A percentile compares a stretch with the other conserved stretches of the same genome.
phyloP scores from a whole-genome alignment of 2,797 vertebrate species.

The Gallirallus australis region DNA sequence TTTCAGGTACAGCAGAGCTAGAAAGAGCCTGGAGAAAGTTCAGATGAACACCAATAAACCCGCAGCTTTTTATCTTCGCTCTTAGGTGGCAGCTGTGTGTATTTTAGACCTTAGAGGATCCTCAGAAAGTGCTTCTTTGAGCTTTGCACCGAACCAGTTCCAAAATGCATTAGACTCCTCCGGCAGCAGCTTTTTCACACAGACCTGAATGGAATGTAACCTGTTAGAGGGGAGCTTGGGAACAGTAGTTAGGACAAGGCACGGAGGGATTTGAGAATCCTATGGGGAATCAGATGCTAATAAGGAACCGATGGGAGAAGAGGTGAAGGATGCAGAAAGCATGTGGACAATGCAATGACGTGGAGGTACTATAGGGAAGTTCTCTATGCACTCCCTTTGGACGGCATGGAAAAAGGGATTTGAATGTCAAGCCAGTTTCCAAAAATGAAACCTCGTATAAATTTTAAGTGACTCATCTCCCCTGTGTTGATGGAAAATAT shows the following conservation, averaged over 20 bases:
- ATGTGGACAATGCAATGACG: background rate
- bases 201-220: rapidly evolving
- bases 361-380: background rate
- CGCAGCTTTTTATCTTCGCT: background rate
- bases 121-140: background rate
- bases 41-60: background rate
- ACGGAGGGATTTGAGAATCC: background rate
- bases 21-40: background rate
- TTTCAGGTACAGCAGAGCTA: background rate
- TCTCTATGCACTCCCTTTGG: background rate
- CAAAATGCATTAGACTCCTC: background rate
- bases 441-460: background rate
- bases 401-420: background rate
- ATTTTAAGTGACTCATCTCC: background rate
- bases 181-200: background rate
- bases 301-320: background rate
- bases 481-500: too few relatives aligned
- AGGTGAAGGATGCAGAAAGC: background rate
- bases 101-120: background rate
- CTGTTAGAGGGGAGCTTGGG: background rate
- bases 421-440: background rate
- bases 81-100: background rate
- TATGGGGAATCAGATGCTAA: background rate
- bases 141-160: background rate
- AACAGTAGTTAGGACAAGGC: background rate